Percentiles rank a stretch among this genome's conserved stretches.
phyloP scores from a whole-genome alignment of 2,113 vertebrate genomes.

The Myocastor coypus region DNA sequence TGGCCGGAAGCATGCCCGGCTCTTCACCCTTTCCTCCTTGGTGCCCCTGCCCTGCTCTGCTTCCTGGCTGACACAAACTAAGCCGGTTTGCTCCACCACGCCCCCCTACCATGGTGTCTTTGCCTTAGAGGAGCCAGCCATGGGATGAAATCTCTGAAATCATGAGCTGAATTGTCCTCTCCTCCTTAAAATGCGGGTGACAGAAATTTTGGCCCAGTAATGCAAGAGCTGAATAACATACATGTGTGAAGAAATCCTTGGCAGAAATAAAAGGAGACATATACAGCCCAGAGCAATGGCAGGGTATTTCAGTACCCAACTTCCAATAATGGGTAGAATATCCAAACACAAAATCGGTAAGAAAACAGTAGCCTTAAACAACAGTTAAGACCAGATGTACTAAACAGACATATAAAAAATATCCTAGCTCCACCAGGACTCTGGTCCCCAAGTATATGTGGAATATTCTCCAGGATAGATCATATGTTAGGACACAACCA shows the following conservation, averaged over 20 bases:
- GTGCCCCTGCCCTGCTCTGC: background rate
- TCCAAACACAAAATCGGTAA: background rate
- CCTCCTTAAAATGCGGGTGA: background rate
- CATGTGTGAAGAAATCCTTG: background rate
- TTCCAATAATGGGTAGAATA: background rate
- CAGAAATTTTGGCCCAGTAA: background rate
- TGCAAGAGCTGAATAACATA: background rate
- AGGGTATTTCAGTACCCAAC: background rate
- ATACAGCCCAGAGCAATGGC: background rate
- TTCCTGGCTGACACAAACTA: background rate
- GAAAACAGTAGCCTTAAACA: background rate
- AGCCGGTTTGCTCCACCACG: background rate
- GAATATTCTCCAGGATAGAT: background rate
- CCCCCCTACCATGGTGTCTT: too few relatives aligned
- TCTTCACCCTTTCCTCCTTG: background rate
- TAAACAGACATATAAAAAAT: background rate
- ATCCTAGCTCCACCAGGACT: background rate
- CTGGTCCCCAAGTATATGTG: background rate
- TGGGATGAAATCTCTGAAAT: too few relatives aligned
- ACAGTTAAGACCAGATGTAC: background rate
- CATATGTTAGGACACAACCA: background rate
- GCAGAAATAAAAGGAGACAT: background rate
- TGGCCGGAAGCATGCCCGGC: background rate
- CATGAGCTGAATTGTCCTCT: background rate
- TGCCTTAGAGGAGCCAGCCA: too few relatives aligned